Percentiles rank a stretch among this genome's conserved stretches.
Evolutionary conservation across 2,888 invertebrate species (phyloP).

Genomic region (Drosophila multiciliata): DNA sequence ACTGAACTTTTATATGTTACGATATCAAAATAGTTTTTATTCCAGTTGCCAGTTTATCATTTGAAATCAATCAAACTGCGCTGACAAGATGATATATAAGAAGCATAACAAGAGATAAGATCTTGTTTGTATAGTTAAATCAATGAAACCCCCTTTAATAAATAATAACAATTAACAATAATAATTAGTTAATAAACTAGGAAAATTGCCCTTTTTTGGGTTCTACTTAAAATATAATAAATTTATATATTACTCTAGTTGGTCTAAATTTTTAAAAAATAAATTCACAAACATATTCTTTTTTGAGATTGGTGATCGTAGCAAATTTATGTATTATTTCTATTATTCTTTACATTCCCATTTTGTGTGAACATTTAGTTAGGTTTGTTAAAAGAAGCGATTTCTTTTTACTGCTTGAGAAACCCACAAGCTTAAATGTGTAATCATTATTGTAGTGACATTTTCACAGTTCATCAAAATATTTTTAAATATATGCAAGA

Average conservation of each 20-base stretch:
- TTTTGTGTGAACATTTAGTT: neutral
- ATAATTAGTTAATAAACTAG: neutral
- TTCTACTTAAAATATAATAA: neutral
- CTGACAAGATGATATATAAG: neutral
- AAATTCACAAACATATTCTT: neutral
- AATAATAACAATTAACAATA: neutral
- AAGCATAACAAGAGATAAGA: neutral
- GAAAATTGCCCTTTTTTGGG: neutral
- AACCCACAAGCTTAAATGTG: neutral
- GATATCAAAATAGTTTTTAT: neutral
- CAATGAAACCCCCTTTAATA: neutral
- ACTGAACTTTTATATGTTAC: neutral
- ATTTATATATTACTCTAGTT: neutral
- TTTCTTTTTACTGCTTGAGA: neutral
- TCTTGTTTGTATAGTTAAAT: neutral
- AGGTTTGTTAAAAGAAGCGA: neutral
- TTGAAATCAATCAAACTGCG: neutral
- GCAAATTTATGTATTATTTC: neutral
- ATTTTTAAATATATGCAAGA: conserved; percentile 23
- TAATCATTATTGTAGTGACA: neutral
- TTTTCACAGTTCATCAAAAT: neutral
- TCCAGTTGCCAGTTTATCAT: neutral
- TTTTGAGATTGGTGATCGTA: neutral
- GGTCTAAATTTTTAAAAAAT: neutral
- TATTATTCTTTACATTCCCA: neutral